Conservation (phyloP, 2,113 vertebrate genomes). For the Talpa occidentalis region DNA sequence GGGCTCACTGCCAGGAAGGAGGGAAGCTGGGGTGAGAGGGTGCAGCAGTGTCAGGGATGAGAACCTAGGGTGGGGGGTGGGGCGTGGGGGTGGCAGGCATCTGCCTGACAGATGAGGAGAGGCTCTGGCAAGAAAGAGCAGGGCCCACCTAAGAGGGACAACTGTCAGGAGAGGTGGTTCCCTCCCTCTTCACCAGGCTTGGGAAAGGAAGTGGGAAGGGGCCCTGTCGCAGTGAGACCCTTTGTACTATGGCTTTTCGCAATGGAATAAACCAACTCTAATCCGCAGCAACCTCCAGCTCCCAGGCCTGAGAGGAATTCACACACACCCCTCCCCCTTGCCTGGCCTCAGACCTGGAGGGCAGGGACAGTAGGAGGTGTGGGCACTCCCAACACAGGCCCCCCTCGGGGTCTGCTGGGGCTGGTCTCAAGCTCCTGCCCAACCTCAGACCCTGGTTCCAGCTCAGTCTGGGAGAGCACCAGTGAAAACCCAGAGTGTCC, state of each 20-base stretch:
- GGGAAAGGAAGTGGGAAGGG: not conserved
- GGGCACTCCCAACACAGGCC: fast-evolving
- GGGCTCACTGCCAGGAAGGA: not conserved
- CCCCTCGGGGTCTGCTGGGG: not conserved
- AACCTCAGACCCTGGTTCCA: not conserved
- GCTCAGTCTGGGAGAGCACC: not conserved
- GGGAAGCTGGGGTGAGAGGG: not conserved
- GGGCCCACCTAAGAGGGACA: not conserved
- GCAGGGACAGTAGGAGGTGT: not conserved
- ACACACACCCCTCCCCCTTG: too few species aligned
- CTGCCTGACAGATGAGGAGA: not conserved
- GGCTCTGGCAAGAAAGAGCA: not conserved
- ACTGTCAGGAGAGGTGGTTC: not conserved
- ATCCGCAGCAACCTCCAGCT: not conserved
- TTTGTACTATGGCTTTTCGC: not conserved
- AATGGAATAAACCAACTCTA: not conserved
- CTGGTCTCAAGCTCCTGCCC: not conserved
- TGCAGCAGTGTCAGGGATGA: too few species aligned
- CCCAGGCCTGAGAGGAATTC: not conserved
- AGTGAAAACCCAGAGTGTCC: too few species aligned
- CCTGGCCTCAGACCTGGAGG: not conserved
- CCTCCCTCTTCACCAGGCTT: not conserved
- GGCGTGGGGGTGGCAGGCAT: not conserved
- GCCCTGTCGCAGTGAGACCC: not conserved
- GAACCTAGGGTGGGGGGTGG: too few species aligned